Evolutionary conservation across 1,140 invertebrate species (phyloP).

Genomic region (Tetraneura akinire): DNA sequence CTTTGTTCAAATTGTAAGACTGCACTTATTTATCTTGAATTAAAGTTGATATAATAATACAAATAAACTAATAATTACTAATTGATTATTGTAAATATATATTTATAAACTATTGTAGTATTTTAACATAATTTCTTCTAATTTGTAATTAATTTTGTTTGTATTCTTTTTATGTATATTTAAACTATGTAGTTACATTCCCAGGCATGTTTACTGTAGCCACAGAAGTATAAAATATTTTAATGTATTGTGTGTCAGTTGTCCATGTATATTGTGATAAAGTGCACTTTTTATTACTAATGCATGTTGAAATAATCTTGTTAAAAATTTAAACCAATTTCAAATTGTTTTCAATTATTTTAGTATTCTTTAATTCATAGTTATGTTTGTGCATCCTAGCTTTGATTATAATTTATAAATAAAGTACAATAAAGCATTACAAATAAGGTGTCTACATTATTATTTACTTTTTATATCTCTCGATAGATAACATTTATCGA

Average conservation of each 20-base stretch:
- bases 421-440: slow-evolving; percentile 35
- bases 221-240: slow-evolving; percentile 14
- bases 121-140: slow-evolving; percentile 15
- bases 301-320: background rate
- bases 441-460: background rate
- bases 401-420: slow-evolving; percentile 45
- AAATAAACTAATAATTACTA: slow-evolving; percentile 5
- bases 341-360: slow-evolving; percentile 8
- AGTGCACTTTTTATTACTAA: slow-evolving; percentile 35
- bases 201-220: background rate
- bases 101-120: background rate
- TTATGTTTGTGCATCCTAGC: slow-evolving; percentile 18
- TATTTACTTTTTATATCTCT: too few species aligned
- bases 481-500: too few species aligned
- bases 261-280: background rate
- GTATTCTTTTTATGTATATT: slow-evolving; percentile 12
- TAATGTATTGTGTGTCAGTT: slow-evolving; percentile 34
- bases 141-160: slow-evolving; percentile 19
- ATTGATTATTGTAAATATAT: slow-evolving; percentile 31
- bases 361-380: slow-evolving; percentile 14
- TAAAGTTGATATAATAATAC: slow-evolving; percentile 11
- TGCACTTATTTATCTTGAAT: slow-evolving; percentile 38
- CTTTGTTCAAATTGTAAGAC: slow-evolving; percentile 25
- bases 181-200: slow-evolving; percentile 32
- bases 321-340: slow-evolving; percentile 12